Evolutionary conservation across 2,113 vertebrate genomes (phyloP), one percentile per base, ranked within the genome.

Genomic region (Dolichotis patagonum): DNA sequence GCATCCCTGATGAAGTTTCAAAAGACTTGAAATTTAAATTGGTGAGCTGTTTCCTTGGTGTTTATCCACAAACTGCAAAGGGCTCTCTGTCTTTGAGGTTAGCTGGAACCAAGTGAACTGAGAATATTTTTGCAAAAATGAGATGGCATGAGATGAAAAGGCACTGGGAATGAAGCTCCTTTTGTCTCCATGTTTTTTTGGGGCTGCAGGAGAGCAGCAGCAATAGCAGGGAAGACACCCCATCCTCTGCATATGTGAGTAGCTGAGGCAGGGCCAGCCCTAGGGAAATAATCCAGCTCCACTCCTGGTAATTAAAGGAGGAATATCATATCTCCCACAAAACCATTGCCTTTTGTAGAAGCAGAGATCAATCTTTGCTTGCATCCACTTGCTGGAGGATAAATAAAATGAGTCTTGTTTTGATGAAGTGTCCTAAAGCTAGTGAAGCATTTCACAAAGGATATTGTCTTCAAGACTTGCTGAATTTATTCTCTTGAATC

Each of bases 271-370:
- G 73, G 69, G 67, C 24, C 78, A 16, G 16, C 93, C 73, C 89
- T 20, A 43, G 65, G 90, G 58, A 87, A 89, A 88, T 82, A 85
- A 52, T 83, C 56, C 17, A 30, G 73, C 24, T 95, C 78, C 49
- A 28, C 49, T 88, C 49, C 38, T 87, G 85, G 80, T 94, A 96
- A 96, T 96, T 97, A 96, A 98, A 97, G 28, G 58, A 85, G 69
- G 30, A 85, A 88, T 91, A 69, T 30, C 94, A 96, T 63, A 16
- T 97, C 82, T 98, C 96, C 94, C 22, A 0, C 58, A 93, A 93
- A 87, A 95, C 69, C 17, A 9, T 19, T 77, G 38, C 73, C 89
- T 91, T 80, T 65, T 95, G 92, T 75, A 94, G 95, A 87, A 80
- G 60, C 78, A 73, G 94, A 88, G 84, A 85, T 56, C 65, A 95